Percentiles rank a stretch among this genome's conserved stretches.
Evolutionary conservation across 2,888 invertebrate species (phyloP).

Genomic region (Euclidia mi): DNA sequence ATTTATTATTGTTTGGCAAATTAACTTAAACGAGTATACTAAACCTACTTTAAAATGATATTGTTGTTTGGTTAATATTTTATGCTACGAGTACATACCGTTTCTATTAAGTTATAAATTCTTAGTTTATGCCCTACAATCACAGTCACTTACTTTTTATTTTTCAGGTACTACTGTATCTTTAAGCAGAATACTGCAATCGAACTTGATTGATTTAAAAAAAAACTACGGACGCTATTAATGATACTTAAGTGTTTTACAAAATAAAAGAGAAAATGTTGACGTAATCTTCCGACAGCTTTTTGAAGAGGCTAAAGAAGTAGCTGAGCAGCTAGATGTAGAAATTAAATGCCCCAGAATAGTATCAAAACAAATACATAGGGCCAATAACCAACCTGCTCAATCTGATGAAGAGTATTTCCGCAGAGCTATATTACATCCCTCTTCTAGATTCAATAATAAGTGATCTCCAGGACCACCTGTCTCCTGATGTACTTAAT

Average conservation of each 20-base stretch:
- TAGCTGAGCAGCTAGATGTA: too few species aligned
- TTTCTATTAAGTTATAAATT: too few species aligned
- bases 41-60: too few species aligned
- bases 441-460: constrained; percentile 1
- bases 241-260: constrained; percentile 44
- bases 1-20: constrained; percentile 18
- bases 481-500: constrained; percentile 26
- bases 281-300: constrained; percentile 45
- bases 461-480: too few species aligned
- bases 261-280: constrained; percentile 46
- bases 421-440: constrained; percentile 4
- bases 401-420: constrained; percentile 39
- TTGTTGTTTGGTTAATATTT: too few species aligned
- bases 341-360: constrained; percentile 47
- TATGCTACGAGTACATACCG: too few species aligned
- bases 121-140: too few species aligned
- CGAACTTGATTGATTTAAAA: constrained; percentile 49
- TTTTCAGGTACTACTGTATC: constrained; percentile 20
- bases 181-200: constrained; percentile 35
- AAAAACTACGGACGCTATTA: constrained; percentile 50
- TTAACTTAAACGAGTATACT: constrained; percentile 9
- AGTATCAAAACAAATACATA: constrained; percentile 36
- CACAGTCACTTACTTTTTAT: too few species aligned
- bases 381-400: constrained; percentile 46
- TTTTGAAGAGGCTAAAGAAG: constrained; percentile 26